Percentiles rank a stretch among this genome's conserved stretches.
phyloP scores from a whole-genome alignment of 2,797 vertebrate genomes.

The Danio albolineatus region DNA sequence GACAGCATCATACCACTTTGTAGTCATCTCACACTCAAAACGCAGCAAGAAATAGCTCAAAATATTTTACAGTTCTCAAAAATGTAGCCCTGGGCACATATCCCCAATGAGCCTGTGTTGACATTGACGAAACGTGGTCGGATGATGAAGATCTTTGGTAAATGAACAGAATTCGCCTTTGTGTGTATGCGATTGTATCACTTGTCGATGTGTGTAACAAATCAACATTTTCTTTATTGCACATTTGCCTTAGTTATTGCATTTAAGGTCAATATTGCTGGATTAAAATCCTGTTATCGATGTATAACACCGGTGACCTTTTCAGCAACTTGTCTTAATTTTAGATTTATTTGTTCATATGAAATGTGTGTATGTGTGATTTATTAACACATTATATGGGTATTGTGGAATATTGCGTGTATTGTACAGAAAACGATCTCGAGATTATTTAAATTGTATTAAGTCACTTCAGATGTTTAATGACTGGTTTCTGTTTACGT shows the following conservation, averaged over 20 bases:
- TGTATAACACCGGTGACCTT: neutral
- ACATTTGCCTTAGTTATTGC: slow-evolving; percentile 29
- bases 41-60: no score
- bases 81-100: no score
- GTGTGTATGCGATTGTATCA: slow-evolving; percentile 53
- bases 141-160: slow-evolving; percentile 11
- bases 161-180: slow-evolving; percentile 51
- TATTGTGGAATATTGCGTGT: neutral
- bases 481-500: slow-evolving; percentile 6
- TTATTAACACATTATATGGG: neutral
- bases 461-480: neutral
- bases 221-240: slow-evolving; percentile 9
- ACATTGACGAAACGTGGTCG: slow-evolving; percentile 5
- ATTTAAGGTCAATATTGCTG: slow-evolving; percentile 21
- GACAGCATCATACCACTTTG: no score
- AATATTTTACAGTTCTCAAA: no score
- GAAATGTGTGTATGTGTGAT: neutral
- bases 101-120: no score
- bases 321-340: neutral
- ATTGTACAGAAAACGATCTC: slow-evolving; percentile 1
- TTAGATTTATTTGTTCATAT: neutral
- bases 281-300: slow-evolving; percentile 4
- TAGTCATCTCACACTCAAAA: no score
- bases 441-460: neutral
- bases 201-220: slow-evolving; percentile 9